phyloP scores from a whole-genome alignment of 2,113 vertebrate genomes.

The Ammodytes dubius region DNA sequence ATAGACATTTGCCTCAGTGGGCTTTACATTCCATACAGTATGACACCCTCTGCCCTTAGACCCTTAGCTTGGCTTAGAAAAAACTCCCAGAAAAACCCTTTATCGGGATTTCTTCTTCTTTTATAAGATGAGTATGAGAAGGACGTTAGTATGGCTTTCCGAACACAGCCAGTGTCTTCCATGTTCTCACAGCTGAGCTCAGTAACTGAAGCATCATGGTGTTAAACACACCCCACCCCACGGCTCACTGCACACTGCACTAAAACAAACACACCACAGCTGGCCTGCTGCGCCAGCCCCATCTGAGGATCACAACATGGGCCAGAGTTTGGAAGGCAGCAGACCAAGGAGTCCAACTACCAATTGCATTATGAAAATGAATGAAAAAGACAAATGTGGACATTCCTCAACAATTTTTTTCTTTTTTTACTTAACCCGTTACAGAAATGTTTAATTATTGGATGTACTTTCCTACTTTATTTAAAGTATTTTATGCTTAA shows the following conservation, averaged over 20 bases:
- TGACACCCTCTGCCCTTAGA: too few relatives aligned
- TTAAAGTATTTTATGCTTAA: too few relatives aligned
- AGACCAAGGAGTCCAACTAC: constrained; percentile 45
- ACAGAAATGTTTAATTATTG: too few relatives aligned
- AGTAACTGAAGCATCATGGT: constrained; percentile 40
- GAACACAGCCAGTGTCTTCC: neutral
- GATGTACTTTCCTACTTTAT: too few relatives aligned
- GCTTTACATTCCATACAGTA: too few relatives aligned
- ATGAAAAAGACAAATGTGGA: constrained; percentile 53
- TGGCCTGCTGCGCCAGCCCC: constrained; percentile 28
- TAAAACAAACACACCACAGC: constrained; percentile 53
- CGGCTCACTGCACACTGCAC: constrained; percentile 7
- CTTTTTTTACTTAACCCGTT: constrained; percentile 12
- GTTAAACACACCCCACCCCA: constrained; percentile 25
- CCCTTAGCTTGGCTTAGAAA: too few relatives aligned
- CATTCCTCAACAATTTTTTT: neutral
- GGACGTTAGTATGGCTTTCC: neutral
- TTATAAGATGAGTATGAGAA: too few relatives aligned
- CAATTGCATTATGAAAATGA: constrained; percentile 43
- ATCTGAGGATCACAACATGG: constrained; percentile 49
- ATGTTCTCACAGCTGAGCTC: neutral
- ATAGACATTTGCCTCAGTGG: too few relatives aligned
- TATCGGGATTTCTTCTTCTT: too few relatives aligned
- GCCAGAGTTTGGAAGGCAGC: constrained; percentile 47
- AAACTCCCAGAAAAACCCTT: too few relatives aligned